Evolutionary conservation across 2,797 vertebrate species (phyloP).

Genomic region (Anniella stebbinsi): DNA sequence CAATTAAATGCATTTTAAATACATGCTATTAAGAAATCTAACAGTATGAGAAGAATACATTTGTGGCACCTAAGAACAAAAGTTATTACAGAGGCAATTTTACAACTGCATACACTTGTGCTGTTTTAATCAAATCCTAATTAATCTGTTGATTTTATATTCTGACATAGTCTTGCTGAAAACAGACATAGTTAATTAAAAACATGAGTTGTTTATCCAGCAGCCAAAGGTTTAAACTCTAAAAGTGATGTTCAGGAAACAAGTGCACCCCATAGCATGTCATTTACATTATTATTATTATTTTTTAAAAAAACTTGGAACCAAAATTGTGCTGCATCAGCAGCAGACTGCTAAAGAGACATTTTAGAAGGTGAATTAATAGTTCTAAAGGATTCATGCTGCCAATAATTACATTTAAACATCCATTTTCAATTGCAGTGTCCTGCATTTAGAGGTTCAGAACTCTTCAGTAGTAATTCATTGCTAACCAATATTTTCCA

Average conservation of each 20-base stretch:
- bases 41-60: slow-evolving; percentile 29
- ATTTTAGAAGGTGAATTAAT: slow-evolving; percentile 43
- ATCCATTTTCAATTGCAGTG: not conserved
- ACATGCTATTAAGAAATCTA: slow-evolving; percentile 33
- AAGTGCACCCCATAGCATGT: slow-evolving; percentile 32
- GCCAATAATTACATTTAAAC: slow-evolving; percentile 32
- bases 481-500: slow-evolving; percentile 17
- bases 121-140: slow-evolving; percentile 66
- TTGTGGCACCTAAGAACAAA: slow-evolving; percentile 20
- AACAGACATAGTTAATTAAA: slow-evolving; percentile 67
- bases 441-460: not conserved
- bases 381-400: slow-evolving; percentile 31
- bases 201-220: slow-evolving; percentile 64
- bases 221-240: slow-evolving; percentile 54
- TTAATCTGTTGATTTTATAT: slow-evolving; percentile 58
- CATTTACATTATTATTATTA: slow-evolving; percentile 57
- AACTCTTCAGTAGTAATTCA: slow-evolving; percentile 6
- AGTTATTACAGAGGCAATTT: slow-evolving; percentile 24
- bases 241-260: slow-evolving; percentile 55
- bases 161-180: slow-evolving; percentile 62
- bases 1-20: slow-evolving; percentile 40
- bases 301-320: slow-evolving; percentile 44
- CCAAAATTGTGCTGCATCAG: slow-evolving; percentile 39
- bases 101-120: slow-evolving; percentile 28
- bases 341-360: slow-evolving; percentile 52